These are phyloP conservation scores for Hyposmocoma kahamanoa DNA, from an alignment of 1,140 invertebrate genomes.

Conservation along the genomic window DNA sequence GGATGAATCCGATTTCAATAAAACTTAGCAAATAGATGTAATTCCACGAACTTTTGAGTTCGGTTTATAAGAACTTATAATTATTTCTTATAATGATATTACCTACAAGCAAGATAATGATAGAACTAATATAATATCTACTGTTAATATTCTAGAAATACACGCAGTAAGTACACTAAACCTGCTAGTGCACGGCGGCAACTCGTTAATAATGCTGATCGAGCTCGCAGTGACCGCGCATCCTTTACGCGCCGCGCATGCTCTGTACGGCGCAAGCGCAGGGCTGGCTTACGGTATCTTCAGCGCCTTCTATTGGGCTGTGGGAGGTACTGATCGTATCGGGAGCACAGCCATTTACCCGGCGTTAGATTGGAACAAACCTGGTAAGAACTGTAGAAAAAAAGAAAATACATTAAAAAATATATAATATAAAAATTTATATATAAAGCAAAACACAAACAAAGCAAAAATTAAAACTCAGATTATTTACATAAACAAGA, in stretches of 20 bases:
- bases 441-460: too few species aligned
- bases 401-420: too few species aligned
- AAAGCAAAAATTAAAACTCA: too few species aligned
- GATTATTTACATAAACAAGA: too few species aligned
- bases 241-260: slow-evolving; percentile 79
- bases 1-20: too few species aligned
- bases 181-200: slow-evolving; percentile 82
- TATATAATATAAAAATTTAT: too few species aligned
- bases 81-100: too few species aligned
- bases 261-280: slow-evolving; percentile 75
- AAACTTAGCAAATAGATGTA: too few species aligned
- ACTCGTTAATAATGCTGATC: slow-evolving; percentile 82
- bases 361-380: slow-evolving; percentile 57
- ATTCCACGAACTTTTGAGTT: too few species aligned
- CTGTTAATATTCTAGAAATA: slow-evolving; percentile 43
- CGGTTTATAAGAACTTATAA: too few species aligned
- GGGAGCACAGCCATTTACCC: slow-evolving; percentile 54
- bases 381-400: slow-evolving; percentile 49
- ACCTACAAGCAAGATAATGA: too few species aligned
- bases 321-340: slow-evolving; percentile 52
- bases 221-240: slow-evolving; percentile 82
- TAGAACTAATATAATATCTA: too few species aligned
- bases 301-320: slow-evolving; percentile 59
- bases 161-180: slow-evolving; percentile 78
- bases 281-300: slow-evolving; percentile 59